These are phyloP conservation scores for Cyprinella venusta DNA, from an alignment of 2,797 vertebrate species.

Conservation along the genomic window DNA sequence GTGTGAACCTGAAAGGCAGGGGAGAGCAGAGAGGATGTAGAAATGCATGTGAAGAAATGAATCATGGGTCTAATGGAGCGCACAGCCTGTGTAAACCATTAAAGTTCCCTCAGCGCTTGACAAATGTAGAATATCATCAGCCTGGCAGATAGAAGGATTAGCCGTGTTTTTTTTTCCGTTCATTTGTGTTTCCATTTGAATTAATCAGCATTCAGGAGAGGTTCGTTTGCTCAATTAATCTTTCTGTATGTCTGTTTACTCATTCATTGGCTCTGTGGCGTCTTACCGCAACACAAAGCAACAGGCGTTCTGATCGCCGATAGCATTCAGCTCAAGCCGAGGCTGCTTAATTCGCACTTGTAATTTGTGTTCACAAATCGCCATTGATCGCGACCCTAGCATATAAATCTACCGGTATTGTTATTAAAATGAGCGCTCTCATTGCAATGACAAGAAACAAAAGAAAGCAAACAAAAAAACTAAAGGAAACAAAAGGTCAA, in stretches of 20 bases:
- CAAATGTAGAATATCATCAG: slow-evolving; percentile 32
- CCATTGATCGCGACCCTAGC: slow-evolving; percentile 63
- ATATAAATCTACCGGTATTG: slow-evolving; percentile 65
- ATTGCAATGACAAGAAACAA: slow-evolving; percentile 48
- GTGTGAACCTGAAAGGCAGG: slow-evolving; percentile 20
- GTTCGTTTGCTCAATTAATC: slow-evolving; percentile 56
- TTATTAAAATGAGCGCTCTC: slow-evolving; percentile 65
- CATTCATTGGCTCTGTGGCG: slow-evolving; percentile 29
- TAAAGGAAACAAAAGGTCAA: slow-evolving; percentile 13
- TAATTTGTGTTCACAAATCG: slow-evolving; percentile 65
- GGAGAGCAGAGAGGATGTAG: slow-evolving; percentile 46
- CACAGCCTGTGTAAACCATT: slow-evolving; percentile 44
- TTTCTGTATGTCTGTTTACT: slow-evolving; percentile 39
- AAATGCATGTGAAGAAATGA: slow-evolving; percentile 57
- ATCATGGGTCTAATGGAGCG: slow-evolving; percentile 48
- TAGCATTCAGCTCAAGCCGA: slow-evolving; percentile 41
- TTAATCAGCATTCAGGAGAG: slow-evolving; percentile 52
- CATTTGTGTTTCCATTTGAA: slow-evolving; percentile 58
- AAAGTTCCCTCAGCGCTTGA: slow-evolving; percentile 19
- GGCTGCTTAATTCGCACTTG: slow-evolving; percentile 57
- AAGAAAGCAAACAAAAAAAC: slow-evolving; percentile 50
- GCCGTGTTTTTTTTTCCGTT: slow-evolving; percentile 61
- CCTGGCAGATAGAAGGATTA: slow-evolving; percentile 34
- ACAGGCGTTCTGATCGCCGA: slow-evolving; percentile 54
- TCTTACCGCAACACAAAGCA: slow-evolving; percentile 52